Evolutionary conservation across 2,888 invertebrate genomes (phyloP), one percentile per base, ranked within the genome.

Genomic region (Habroteleia sp.): DNA sequence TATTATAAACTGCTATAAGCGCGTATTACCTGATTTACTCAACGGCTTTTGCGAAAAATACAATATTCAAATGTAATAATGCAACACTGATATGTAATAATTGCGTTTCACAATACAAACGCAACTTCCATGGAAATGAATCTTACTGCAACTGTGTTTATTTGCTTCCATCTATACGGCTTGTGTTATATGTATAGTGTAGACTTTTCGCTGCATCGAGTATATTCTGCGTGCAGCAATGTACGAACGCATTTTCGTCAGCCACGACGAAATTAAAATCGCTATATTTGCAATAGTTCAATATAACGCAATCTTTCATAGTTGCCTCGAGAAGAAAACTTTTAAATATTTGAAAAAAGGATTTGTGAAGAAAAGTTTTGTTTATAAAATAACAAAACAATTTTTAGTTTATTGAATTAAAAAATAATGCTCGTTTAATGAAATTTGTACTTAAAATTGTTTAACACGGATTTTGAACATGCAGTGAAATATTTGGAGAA

Each of bases 11-110:
- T 3, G 20, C n/a, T n/a, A n/a, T n/a, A n/a, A n/a, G n/a, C n/a
- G n/a, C n/a, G n/a, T n/a, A 20, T 3, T 20, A 20, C 20, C 20
- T 5, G 5, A 13, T 13, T 33, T 33, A 11, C 5, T 33, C 33
- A n/a, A n/a, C 31, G 42, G 17, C 46, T 42, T 37, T 46, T 13
- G 31, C 62, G 25, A 17, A 42, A 54, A 62, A 62, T 54, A 44
- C 44, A 39, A 62, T 68, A 68, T 68, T 58, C 35, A 58, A 68
- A 50, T 68, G 50, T 27, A 58, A 50, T 27, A 35, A n/a, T n/a
- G 46, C 23, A 58, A 50, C 25, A 37, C 13, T 48, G 68, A 48
- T 54, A 56, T 56, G 54, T 46, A 56, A 66, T 58, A 50, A 68
- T 68, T 68, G 58, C 27, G 37, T 50, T 68, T 58, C 48, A 31